Evolutionary conservation across 2,797 vertebrate species (phyloP).

Genomic region (Meriones psammophilus): DNA sequence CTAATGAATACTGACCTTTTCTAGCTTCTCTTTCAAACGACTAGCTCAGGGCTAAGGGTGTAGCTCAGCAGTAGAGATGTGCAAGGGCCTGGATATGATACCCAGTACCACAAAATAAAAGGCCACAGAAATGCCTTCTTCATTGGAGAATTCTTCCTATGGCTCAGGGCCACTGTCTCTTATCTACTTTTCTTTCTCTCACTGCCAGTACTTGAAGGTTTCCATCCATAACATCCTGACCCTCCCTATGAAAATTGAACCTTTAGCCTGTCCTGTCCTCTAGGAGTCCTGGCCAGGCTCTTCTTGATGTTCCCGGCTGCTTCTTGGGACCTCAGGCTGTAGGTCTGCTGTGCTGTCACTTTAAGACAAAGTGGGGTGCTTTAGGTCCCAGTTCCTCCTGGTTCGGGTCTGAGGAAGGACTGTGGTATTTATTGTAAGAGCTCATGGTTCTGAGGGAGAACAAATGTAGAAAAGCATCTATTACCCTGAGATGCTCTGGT

Average conservation of each 20-base stretch:
- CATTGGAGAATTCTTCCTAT: neutral
- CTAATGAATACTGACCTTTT: neutral
- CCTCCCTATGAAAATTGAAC: neutral
- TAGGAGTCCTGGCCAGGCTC: neutral
- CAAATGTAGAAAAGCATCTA: neutral
- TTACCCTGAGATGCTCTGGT: neutral
- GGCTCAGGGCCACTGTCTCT: neutral
- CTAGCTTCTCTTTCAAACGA: neutral
- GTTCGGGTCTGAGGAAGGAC: neutral
- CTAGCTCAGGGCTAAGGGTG: neutral
- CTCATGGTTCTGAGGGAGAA: neutral
- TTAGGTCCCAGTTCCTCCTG: neutral
- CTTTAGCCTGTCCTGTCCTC: neutral
- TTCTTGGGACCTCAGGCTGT: neutral
- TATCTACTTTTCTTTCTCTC: neutral
- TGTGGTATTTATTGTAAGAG: neutral
- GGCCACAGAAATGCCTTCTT: neutral
- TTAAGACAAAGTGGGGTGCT: neutral
- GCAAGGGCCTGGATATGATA: neutral
- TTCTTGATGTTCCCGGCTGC: neutral
- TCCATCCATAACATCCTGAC: neutral
- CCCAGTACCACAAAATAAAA: neutral
- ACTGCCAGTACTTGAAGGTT: neutral
- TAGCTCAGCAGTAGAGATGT: neutral
- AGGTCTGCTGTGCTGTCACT: neutral